Percentiles rank a stretch among this genome's conserved stretches.
Evolutionary conservation across 2,113 vertebrate genomes (phyloP).

Genomic region (Aegithalos caudatus): DNA sequence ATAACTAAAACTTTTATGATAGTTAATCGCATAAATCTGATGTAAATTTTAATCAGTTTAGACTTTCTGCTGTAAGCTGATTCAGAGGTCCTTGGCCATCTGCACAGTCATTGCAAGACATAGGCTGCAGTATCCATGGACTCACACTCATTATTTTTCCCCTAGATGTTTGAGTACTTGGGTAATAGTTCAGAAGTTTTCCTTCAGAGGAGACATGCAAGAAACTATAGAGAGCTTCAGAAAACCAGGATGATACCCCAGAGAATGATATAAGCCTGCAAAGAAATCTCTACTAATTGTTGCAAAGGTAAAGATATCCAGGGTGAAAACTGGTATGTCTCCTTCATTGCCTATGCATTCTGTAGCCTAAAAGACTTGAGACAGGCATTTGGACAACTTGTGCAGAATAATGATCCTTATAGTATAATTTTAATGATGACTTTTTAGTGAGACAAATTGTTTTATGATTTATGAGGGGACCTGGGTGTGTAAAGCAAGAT

Average conservation of each 20-base stretch:
- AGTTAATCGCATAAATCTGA: neutral
- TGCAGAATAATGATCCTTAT: neutral
- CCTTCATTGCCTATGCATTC: neutral
- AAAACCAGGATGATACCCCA: neutral
- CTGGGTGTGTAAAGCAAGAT: neutral
- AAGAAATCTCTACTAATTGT: neutral
- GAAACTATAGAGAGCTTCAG: neutral
- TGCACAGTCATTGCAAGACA: neutral
- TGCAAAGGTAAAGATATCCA: neutral
- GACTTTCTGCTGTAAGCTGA: neutral
- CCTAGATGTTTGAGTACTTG: neutral
- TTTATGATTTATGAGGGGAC: neutral
- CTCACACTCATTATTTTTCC: neutral
- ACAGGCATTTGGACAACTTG: neutral
- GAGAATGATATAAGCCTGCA: neutral
- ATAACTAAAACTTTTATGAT: neutral
- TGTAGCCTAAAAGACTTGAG: neutral
- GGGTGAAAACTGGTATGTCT: neutral
- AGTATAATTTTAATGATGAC: neutral
- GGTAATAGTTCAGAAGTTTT: neutral
- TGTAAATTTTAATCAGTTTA: constrained; percentile 19
- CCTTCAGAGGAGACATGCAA: neutral
- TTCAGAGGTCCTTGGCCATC: neutral
- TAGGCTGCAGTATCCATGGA: neutral
- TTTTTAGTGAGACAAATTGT: neutral